Evolutionary conservation across 2,888 invertebrate species (phyloP).

Genomic region (Ophioninae sp.): DNA sequence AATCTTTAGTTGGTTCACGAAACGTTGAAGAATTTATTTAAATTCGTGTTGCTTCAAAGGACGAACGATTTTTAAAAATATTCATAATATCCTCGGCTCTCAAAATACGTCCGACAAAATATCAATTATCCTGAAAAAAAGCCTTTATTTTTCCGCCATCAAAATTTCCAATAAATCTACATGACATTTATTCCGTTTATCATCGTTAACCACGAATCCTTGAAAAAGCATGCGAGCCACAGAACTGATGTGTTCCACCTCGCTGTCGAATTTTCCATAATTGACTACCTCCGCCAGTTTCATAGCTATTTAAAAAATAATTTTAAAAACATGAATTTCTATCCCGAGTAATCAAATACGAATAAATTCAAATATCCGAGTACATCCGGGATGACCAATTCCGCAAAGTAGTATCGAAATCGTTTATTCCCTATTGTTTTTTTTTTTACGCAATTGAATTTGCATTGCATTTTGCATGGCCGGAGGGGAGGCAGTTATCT

Average conservation of each 20-base stretch:
- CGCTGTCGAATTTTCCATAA: background rate
- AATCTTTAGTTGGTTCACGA: no score
- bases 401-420: slow-evolving; percentile 44
- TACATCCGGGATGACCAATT: background rate
- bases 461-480: slow-evolving; percentile 31
- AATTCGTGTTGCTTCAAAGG: no score
- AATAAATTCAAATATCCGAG: background rate
- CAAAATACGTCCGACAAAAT: background rate
- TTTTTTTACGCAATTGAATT: slow-evolving; percentile 18
- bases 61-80: no score
- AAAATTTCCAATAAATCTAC: background rate
- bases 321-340: background rate
- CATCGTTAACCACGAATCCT: background rate
- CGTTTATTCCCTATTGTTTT: slow-evolving; percentile 36
- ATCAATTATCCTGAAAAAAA: background rate
- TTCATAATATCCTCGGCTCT: no score
- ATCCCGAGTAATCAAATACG: background rate
- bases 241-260: background rate
- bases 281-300: background rate
- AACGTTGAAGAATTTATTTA: no score
- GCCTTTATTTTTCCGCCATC: background rate
- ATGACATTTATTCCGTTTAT: background rate
- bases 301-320: background rate
- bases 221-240: background rate
- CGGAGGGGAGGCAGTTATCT: slow-evolving; percentile 27